phyloP scores from a whole-genome alignment of 1,140 invertebrate genomes.

The Riptortus pedestris region DNA sequence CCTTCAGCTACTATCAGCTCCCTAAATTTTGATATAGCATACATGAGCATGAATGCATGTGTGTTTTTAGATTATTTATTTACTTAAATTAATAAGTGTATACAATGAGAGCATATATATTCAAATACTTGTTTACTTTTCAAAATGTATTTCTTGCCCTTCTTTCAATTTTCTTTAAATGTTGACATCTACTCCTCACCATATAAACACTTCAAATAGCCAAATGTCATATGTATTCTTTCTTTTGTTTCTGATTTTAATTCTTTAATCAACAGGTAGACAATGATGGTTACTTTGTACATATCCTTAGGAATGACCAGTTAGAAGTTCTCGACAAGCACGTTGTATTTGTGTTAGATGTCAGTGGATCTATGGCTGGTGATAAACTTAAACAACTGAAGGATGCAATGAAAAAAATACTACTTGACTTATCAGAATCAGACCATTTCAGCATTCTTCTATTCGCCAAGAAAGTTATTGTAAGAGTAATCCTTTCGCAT shows the following conservation, averaged over 20 bases:
- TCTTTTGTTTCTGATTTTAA: background rate
- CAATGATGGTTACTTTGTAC: conserved; percentile 65
- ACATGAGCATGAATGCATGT: no score
- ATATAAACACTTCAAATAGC: background rate
- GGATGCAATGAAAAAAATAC: conserved; percentile 53
- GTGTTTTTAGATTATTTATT: no score
- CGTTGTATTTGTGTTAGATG: conserved; percentile 59
- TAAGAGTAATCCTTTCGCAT: no score
- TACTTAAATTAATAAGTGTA: no score
- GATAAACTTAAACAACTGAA: conserved; percentile 52
- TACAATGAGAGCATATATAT: no score
- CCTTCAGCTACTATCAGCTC: no score
- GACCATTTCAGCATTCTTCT: conserved; percentile 58
- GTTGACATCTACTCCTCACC: background rate
- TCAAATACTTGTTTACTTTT: no score
- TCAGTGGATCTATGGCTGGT: conserved; percentile 59
- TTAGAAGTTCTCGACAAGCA: conserved; percentile 52
- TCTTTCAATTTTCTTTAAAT: no score
- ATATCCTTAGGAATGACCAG: conserved; percentile 54
- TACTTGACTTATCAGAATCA: conserved; percentile 45
- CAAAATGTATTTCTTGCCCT: no score
- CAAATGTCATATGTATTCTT: background rate
- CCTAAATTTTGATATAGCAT: no score
- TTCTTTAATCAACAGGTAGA: conserved; percentile 39
- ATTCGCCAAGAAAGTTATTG: conserved; percentile 37